Conservation (phyloP, 2,888 invertebrate species). For the Euclidia mi region DNA sequence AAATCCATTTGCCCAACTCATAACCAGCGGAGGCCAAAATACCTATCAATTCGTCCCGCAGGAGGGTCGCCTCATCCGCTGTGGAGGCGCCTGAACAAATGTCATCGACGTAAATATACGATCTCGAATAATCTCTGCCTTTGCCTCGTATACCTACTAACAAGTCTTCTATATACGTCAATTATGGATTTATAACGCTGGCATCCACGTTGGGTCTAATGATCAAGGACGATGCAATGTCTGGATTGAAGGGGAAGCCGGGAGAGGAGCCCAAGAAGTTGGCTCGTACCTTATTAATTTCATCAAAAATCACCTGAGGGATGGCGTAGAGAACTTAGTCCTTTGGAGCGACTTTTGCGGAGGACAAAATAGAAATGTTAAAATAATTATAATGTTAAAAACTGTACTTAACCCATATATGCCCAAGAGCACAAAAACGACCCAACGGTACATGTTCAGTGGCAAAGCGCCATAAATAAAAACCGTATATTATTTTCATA, state of each 20-base stretch:
- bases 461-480: no score
- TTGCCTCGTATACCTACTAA: conserved; percentile 26
- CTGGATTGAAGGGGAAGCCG: conserved; percentile 43
- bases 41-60: no score
- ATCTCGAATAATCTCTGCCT: conserved; percentile 27
- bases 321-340: conserved; percentile 15
- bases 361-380: conserved; percentile 24
- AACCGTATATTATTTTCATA: no score
- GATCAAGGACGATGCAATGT: conserved; percentile 35
- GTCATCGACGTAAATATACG: no score
- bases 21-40: no score
- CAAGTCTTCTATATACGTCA: conserved; percentile 44
- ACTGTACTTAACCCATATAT: no score
- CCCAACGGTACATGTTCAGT: no score
- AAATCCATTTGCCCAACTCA: no score
- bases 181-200: conserved; percentile 37
- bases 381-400: conserved; percentile 25
- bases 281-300: conserved; percentile 19
- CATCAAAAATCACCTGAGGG: conserved; percentile 16
- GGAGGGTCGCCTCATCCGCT: no score
- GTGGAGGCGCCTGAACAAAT: no score
- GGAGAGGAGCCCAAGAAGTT: conserved; percentile 45
- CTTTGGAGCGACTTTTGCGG: conserved; percentile 27
- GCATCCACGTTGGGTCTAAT: conserved; percentile 36
- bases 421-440: no score